phyloP scores from a whole-genome alignment of 2,113 vertebrate species.

The Daboia siamensis region DNA sequence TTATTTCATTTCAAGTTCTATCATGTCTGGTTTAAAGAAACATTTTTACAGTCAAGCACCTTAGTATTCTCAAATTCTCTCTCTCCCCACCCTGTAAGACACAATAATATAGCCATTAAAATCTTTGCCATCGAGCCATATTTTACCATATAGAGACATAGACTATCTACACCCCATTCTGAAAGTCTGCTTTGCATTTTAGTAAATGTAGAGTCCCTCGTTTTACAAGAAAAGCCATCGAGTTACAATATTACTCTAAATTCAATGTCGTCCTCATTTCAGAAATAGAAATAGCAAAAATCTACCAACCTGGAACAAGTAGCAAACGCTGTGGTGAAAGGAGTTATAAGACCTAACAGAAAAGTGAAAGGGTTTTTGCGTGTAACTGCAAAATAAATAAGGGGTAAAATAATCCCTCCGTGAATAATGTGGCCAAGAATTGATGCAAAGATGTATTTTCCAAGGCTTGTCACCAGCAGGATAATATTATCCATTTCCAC shows the following conservation, averaged over 20 bases:
- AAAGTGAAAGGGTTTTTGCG: slow-evolving; percentile 91
- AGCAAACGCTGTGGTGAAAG: slow-evolving; percentile 92
- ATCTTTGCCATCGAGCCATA: not conserved
- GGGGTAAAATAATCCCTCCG: slow-evolving; percentile 87
- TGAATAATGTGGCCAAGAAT: slow-evolving; percentile 96
- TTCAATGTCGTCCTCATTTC: not conserved
- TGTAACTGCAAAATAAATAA: slow-evolving; percentile 91
- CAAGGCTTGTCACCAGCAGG: slow-evolving; percentile 88
- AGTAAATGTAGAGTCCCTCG: not conserved
- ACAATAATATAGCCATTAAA: not conserved
- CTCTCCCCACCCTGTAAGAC: not conserved
- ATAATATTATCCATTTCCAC: slow-evolving; percentile 95
- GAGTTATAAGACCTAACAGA: slow-evolving; percentile 91
- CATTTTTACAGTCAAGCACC: not conserved
- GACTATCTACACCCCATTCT: not conserved
- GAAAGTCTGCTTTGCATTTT: not conserved
- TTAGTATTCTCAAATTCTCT: not conserved
- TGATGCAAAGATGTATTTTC: slow-evolving; percentile 95
- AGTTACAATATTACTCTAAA: not conserved
- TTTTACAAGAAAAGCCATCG: not conserved
- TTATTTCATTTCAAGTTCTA: not conserved
- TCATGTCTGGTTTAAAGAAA: not conserved
- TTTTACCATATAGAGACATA: not conserved
- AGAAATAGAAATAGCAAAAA: slow-evolving; percentile 14
- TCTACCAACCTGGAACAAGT: slow-evolving; percentile 91